phyloP scores from a whole-genome alignment of 1,140 invertebrate genomes.

The Teleopsis dalmanni region DNA sequence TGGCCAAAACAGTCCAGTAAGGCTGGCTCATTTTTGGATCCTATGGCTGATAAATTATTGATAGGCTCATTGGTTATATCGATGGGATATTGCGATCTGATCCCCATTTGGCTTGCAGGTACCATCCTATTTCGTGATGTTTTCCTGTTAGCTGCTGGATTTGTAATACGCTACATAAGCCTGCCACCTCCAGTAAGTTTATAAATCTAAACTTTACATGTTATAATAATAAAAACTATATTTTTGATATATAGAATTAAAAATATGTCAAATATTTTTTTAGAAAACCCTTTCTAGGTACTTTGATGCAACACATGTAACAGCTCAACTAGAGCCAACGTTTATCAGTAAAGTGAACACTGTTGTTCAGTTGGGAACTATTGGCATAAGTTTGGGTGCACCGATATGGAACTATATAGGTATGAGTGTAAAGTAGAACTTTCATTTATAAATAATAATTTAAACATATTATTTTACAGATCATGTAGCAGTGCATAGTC shows the following conservation, averaged over 20 bases:
- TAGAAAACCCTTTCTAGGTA: conserved; percentile 81
- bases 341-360: conserved; percentile 93
- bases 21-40: conserved; percentile 92
- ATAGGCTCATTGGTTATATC: conserved; percentile 82
- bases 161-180: conserved; percentile 84
- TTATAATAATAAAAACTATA: background rate
- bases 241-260: background rate
- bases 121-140: conserved; percentile 80
- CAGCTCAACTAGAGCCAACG: conserved; percentile 85
- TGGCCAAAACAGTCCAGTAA: conserved; percentile 86
- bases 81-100: conserved; percentile 73
- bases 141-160: conserved; percentile 70
- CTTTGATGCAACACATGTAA: conserved; percentile 83
- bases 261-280: conserved; percentile 20
- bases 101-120: conserved; percentile 77
- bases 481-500: conserved; percentile 64
- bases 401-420: conserved; percentile 40
- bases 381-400: conserved; percentile 36
- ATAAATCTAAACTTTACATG: background rate
- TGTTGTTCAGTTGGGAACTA: conserved; percentile 64
- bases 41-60: conserved; percentile 93
- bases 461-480: conserved; percentile 46
- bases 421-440: conserved; percentile 11
- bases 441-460: background rate
- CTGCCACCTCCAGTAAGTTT: conserved; percentile 71